Percentiles rank a stretch among this genome's conserved stretches.
Evolutionary conservation across 2,797 vertebrate genomes (phyloP).

Genomic region (Caiman crocodilus): DNA sequence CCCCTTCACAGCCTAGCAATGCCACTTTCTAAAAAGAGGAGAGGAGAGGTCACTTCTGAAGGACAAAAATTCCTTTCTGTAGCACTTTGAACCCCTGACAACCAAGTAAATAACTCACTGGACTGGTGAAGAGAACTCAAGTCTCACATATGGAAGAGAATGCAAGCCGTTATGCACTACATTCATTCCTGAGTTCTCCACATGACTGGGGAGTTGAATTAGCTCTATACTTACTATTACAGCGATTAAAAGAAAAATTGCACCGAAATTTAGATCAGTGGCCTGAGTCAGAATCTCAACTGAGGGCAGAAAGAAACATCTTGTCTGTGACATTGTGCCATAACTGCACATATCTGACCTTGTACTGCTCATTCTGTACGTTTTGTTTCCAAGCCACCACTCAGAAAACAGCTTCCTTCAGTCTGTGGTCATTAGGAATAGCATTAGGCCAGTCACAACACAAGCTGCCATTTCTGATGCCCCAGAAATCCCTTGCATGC

Average conservation of each 20-base stretch:
- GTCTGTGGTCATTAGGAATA: conserved; percentile 3
- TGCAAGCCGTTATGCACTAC: neutral
- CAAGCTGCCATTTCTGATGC: conserved; percentile 7
- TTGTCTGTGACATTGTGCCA: fast-evolving
- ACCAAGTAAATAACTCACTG: neutral
- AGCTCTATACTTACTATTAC: fast-evolving
- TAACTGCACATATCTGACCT: neutral
- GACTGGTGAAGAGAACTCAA: neutral
- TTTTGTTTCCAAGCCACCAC: neutral
- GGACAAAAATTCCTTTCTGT: neutral
- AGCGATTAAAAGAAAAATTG: neutral
- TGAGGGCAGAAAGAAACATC: neutral
- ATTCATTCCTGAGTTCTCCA: neutral
- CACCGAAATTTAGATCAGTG: neutral
- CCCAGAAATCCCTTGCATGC: neutral
- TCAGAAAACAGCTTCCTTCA: neutral
- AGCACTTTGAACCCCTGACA: neutral
- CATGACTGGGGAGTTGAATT: neutral
- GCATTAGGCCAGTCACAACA: conserved; percentile 15
- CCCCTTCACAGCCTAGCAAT: neutral
- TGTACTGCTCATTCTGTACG: neutral
- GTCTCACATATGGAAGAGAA: neutral
- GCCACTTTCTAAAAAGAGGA: neutral
- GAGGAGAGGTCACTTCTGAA: fast-evolving
- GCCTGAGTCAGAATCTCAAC: neutral